A percentile compares a stretch with the other conserved stretches of the same genome.
Evolutionary conservation across 2,113 vertebrate species (phyloP).

Genomic region (Arizona elegans): DNA sequence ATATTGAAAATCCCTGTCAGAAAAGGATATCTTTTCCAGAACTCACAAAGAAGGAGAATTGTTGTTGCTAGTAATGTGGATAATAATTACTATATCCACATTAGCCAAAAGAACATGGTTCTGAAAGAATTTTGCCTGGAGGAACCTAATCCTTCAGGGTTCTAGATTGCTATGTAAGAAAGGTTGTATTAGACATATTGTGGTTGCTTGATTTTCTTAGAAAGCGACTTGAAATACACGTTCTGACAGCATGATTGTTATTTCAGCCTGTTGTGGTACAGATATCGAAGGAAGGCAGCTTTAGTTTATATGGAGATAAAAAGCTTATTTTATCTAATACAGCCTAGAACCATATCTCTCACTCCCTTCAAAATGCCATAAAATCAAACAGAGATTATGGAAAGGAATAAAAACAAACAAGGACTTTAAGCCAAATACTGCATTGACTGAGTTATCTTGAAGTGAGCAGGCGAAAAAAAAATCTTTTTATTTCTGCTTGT

Average conservation of each 20-base stretch:
- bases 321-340: neutral
- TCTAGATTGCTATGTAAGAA: neutral
- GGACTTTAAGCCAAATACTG: slow-evolving; percentile 14
- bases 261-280: neutral
- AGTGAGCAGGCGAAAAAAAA: neutral
- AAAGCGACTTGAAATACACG: slow-evolving; percentile 3
- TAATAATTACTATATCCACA: neutral
- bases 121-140: neutral
- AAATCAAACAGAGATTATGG: neutral
- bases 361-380: neutral
- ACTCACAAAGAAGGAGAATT: neutral
- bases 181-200: neutral
- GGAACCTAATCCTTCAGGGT: neutral
- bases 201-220: slow-evolving; percentile 11
- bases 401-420: slow-evolving; percentile 24
- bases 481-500: slow-evolving; percentile 9
- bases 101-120: neutral
- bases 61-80: neutral
- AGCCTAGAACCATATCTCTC: neutral
- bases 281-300: neutral
- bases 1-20: neutral
- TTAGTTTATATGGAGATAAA: slow-evolving; percentile 1
- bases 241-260: slow-evolving; percentile 9
- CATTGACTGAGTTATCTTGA: slow-evolving; percentile 6
- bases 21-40: neutral